These are phyloP conservation scores for Anabas testudineus DNA, from an alignment of 2,797 vertebrate genomes.

Conservation along the genomic window DNA sequence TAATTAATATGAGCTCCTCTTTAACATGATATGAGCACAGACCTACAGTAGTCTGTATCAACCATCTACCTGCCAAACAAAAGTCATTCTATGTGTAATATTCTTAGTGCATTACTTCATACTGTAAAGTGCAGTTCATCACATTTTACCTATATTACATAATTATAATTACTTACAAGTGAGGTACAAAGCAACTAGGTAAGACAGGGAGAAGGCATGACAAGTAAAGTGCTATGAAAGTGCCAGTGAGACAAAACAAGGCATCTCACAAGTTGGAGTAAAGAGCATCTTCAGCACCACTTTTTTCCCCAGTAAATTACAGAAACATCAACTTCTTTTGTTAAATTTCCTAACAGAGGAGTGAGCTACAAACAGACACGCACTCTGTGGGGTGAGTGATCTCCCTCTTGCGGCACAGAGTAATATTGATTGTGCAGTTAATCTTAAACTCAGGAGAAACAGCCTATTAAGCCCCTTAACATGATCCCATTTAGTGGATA, in stretches of 20 bases:
- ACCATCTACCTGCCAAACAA: too few relatives aligned
- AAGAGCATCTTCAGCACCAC: neutral
- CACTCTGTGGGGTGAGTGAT: neutral
- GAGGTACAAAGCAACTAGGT: too few relatives aligned
- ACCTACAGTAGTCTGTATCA: too few relatives aligned
- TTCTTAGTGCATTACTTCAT: neutral
- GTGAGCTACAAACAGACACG: neutral
- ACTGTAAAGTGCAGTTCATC: neutral
- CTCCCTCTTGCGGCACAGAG: conserved; percentile 57
- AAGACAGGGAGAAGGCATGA: too few relatives aligned
- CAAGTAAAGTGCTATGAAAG: too few relatives aligned
- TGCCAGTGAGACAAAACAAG: neutral
- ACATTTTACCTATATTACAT: too few relatives aligned
- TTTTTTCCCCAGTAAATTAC: neutral
- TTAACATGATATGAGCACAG: too few relatives aligned
- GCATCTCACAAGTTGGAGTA: neutral
- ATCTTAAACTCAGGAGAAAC: conserved; percentile 49
- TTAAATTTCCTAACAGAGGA: neutral
- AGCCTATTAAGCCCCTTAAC: conserved; percentile 70
- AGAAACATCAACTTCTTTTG: neutral
- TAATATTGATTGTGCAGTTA: conserved; percentile 29
- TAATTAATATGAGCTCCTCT: too few relatives aligned
- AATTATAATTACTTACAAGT: too few relatives aligned
- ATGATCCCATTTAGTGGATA: conserved; percentile 70
- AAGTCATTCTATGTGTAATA: neutral